phyloP scores from a whole-genome alignment of 2,113 vertebrate species.

The Percopsis transmontana region DNA sequence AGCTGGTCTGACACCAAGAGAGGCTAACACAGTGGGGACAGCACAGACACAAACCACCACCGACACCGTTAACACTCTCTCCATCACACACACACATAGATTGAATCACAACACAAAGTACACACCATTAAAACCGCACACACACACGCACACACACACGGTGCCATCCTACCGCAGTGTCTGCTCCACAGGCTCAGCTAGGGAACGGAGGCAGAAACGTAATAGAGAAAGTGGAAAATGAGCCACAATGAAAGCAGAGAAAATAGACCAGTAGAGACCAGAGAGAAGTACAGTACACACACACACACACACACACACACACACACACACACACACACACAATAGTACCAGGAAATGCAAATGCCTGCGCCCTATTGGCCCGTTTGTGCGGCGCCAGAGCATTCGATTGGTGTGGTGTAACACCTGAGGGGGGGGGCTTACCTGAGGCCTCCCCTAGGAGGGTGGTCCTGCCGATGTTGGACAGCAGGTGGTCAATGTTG shows the following conservation, averaged over 20 bases:
- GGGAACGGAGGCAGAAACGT: conserved; percentile 79
- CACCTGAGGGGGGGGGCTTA: conserved; percentile 75
- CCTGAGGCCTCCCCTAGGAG: conserved; percentile 89
- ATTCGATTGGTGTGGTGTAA: neutral
- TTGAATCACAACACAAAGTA: conserved; percentile 25
- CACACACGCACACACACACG: conserved; percentile 33
- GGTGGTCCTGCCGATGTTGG: conserved; percentile 92
- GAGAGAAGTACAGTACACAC: conserved; percentile 39
- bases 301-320: conserved; percentile 45
- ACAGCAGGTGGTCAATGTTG: conserved; percentile 96
- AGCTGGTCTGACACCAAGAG: conserved; percentile 42
- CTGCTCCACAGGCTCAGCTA: conserved; percentile 95
- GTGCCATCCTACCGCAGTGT: conserved; percentile 91
- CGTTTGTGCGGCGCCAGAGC: neutral
- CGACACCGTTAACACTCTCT: conserved; percentile 13
- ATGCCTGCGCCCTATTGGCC: conserved; percentile 16
- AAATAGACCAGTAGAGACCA: conserved; percentile 61
- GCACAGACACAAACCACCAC: conserved; percentile 46
- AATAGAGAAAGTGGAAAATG: conserved; percentile 83
- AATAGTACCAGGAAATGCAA: neutral
- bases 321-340: no score
- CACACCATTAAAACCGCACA: neutral
- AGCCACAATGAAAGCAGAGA: conserved; percentile 57
- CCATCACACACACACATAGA: conserved; percentile 17
- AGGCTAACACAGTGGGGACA: conserved; percentile 30